A percentile compares a stretch with the other conserved stretches of the same genome.
Conservation (phyloP, 2,113 vertebrate species). For the Bubalus kerabau region DNA sequence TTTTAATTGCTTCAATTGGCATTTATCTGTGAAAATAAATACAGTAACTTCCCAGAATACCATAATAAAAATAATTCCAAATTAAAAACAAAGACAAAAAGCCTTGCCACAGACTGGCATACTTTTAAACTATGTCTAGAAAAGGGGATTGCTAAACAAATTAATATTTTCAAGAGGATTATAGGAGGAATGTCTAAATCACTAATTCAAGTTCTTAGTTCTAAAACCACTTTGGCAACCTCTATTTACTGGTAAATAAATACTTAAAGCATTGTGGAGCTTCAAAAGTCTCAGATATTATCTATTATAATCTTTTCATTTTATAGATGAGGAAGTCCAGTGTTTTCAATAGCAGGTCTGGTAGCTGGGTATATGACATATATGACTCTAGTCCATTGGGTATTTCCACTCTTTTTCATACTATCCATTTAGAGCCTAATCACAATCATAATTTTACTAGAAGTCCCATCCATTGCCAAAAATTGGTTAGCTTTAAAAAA, state of each 20-base stretch:
- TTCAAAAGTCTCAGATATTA: neutral
- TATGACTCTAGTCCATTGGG: neutral
- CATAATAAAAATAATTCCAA: neutral
- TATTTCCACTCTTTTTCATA: neutral
- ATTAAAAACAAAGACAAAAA: neutral
- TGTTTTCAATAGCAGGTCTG: neutral
- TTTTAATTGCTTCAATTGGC: neutral
- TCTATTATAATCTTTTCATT: neutral
- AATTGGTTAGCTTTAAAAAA: neutral
- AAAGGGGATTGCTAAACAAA: neutral
- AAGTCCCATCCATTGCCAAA: neutral
- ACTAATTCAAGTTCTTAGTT: neutral
- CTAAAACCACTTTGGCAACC: neutral
- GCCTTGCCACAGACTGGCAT: neutral
- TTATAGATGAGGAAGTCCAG: neutral
- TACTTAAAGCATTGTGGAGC: neutral
- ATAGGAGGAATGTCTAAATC: neutral
- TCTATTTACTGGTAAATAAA: neutral
- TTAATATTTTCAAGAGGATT: constrained; percentile 21
- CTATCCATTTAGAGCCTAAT: neutral
- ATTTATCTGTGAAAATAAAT: neutral
- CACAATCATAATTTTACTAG: neutral
- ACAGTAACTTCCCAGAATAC: neutral
- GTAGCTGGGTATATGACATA: neutral
- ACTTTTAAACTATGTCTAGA: neutral